These are phyloP conservation scores for Strigamia maritima DNA, from an alignment of 2,888 invertebrate species.

Conservation along the genomic window DNA sequence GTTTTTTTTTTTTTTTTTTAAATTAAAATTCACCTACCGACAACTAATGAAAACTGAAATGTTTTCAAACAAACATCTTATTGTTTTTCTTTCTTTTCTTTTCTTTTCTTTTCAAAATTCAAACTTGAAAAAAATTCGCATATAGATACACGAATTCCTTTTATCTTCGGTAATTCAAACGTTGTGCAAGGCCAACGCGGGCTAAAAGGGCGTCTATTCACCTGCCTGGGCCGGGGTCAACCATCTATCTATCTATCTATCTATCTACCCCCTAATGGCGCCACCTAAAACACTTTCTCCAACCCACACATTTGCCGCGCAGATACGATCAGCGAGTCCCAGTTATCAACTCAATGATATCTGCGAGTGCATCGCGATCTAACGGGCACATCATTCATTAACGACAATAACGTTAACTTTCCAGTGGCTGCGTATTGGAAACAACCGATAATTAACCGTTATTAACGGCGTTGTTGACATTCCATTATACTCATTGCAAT, in stretches of 20 bases:
- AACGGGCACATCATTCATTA: not conserved
- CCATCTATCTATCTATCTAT: no score
- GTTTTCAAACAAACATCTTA: no score
- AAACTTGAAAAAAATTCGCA: no score
- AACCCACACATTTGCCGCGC: not conserved
- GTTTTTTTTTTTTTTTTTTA: no score
- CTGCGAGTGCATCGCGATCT: not conserved
- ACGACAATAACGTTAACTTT: not conserved
- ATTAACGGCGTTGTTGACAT: not conserved
- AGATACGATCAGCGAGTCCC: not conserved
- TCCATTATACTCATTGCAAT: no score
- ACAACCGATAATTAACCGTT: not conserved
- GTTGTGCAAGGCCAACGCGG: not conserved
- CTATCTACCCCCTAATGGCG: conserved; percentile 2
- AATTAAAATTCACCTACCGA: no score
- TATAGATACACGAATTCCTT: no score
- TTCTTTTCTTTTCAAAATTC: no score
- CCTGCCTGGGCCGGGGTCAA: not conserved
- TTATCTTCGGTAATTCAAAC: no score
- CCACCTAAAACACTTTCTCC: not conserved
- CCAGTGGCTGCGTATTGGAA: not conserved
- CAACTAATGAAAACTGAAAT: no score
- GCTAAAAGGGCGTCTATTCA: conserved; percentile 11
- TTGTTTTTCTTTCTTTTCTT: no score
- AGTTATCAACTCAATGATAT: not conserved